Percentiles rank a stretch among this genome's conserved stretches.
Evolutionary conservation across 2,113 vertebrate species (phyloP).

Genomic region (Taxidea taxus): DNA sequence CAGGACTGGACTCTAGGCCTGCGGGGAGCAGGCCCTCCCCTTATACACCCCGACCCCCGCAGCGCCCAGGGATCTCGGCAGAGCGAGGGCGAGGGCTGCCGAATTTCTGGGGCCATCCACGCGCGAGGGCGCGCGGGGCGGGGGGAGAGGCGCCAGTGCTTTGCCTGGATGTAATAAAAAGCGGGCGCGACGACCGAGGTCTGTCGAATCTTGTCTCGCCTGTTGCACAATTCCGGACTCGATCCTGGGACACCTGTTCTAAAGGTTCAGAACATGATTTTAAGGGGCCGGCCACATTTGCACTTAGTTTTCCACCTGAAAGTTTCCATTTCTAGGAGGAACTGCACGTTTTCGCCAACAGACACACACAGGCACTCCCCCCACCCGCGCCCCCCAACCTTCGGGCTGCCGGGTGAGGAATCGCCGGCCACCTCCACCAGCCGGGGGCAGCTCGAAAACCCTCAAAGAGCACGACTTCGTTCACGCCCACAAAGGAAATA

Average conservation of each 20-base stretch:
- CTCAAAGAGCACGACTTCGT: conserved; percentile 70
- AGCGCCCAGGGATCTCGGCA: neutral
- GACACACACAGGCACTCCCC: rapidly evolving
- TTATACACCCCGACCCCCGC: neutral
- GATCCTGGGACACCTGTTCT: neutral
- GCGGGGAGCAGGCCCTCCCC: neutral
- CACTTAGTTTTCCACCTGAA: neutral
- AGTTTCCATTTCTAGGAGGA: neutral
- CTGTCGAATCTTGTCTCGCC: neutral
- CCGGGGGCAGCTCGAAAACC: conserved; percentile 45
- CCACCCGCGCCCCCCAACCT: too few relatives aligned
- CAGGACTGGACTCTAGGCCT: neutral
- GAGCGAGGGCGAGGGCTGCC: neutral
- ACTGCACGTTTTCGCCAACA: neutral
- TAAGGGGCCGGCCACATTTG: neutral
- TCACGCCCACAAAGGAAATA: conserved; percentile 62
- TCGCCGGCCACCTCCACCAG: conserved; percentile 48
- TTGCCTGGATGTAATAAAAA: neutral
- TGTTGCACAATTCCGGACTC: neutral
- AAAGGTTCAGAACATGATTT: neutral
- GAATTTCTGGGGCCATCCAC: neutral
- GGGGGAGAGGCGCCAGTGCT: neutral
- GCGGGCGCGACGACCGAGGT: neutral
- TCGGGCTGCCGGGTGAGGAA: conserved; percentile 53
- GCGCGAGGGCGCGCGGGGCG: neutral